Base-by-base conservation (phyloP, 2,797 vertebrate genomes). In the Anolis apletophallus region DNA sequence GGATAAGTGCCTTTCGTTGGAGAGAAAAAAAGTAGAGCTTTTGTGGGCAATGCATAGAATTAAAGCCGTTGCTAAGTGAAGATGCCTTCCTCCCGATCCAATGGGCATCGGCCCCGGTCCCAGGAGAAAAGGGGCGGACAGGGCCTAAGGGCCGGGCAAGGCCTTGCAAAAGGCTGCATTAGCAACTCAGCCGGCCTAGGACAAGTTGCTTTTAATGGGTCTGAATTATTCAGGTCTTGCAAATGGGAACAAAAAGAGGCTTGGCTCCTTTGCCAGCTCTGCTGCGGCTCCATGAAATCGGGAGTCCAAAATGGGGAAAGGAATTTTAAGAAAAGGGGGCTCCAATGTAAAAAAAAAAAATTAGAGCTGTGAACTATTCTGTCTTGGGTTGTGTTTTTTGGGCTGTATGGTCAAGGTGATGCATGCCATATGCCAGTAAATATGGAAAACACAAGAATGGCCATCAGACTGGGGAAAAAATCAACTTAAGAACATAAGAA, bases 231-330 rank as follows among this genome's bases (percentile, higher is more conserved):
- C 64, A 64, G 12, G 2, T 46, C 46, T 78, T 68, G 13, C 50
- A 57, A 46, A 7, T 14, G 50, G 64, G 26, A 57, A 57, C 13
- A 1, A 57, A 69, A 7, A 46, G 46, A 32, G 26, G 7, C 61
- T 69, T 14, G 8, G 3, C 4, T 69, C 17, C 29, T 3, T 52
- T 2, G 16, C 23, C 11, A 8, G 1, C 32, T 14, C 21, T 29
- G 26, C 14, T 2, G 12, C 16, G 12, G 14, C 67, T 7, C 1
- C n/a, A 17, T 21, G 13, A 6, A 8, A 1, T 1, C 11, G 3
- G 55, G 68, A 6, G 6, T 71, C 50, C 6, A 54, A 17, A 36
- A 19, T 68, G 4, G 7, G 46, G 5, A 46, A 46, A 7, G 7
- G 46, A 6, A 6, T 3, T 46, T 46, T 46, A 46, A 46, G 46